Conservation (phyloP, 1,140 invertebrate species). For the Heliconius melpomene region DNA sequence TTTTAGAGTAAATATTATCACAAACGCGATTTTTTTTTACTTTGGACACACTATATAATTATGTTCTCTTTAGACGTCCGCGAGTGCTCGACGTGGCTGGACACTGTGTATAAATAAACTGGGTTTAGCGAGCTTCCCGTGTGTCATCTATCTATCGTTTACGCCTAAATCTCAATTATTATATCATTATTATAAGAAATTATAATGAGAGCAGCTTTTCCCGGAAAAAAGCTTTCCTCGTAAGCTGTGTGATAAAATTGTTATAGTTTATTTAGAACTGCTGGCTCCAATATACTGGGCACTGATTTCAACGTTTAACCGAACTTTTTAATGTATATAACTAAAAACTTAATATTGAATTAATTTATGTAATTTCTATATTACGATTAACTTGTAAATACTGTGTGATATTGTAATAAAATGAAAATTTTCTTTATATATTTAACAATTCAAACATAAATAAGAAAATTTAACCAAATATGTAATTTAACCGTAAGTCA, state of each 20-base stretch:
- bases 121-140: constrained; percentile 45
- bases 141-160: constrained; percentile 40
- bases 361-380: no score
- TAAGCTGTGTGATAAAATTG: not conserved
- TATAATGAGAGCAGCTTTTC: constrained; percentile 1
- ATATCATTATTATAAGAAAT: constrained; percentile 24
- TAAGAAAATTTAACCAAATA: no score
- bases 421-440: no score
- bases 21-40: constrained; percentile 28
- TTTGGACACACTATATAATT: constrained; percentile 33
- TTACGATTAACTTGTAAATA: no score
- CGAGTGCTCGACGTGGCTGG: constrained; percentile 57
- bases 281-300: not conserved
- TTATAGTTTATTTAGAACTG: not conserved
- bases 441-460: no score
- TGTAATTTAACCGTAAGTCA: no score
- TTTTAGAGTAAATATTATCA: constrained; percentile 8
- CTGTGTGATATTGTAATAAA: no score
- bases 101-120: constrained; percentile 76
- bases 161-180: constrained; percentile 28
- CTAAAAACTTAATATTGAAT: no score
- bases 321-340: no score
- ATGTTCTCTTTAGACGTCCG: constrained; percentile 53
- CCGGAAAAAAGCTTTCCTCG: constrained; percentile 12
- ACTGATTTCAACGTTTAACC: no score